phyloP scores from a whole-genome alignment of 2,113 vertebrate genomes.

The Hippocampus guttulatus region DNA sequence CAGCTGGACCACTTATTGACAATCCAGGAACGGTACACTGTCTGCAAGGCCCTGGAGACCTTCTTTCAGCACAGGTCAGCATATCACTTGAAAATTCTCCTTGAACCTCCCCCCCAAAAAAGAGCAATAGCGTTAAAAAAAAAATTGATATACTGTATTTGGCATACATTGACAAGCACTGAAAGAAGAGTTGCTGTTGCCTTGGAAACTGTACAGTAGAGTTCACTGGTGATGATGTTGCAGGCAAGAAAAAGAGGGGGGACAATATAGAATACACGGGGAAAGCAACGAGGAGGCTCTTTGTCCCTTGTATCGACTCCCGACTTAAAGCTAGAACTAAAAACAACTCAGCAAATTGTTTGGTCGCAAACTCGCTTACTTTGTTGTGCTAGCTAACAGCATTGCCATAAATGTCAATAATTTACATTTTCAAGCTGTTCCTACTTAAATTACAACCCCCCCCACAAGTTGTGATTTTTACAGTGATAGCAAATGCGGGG shows the following conservation, averaged over 20 bases:
- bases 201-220: constrained; percentile 30
- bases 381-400: too few species aligned
- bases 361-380: too few species aligned
- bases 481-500: too few species aligned
- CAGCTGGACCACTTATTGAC: constrained; percentile 96
- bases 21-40: constrained; percentile 83
- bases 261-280: background rate
- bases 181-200: constrained; percentile 27
- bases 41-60: constrained; percentile 90
- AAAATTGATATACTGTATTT: background rate
- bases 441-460: too few species aligned
- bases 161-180: background rate
- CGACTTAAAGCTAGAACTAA: too few species aligned
- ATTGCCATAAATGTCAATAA: too few species aligned
- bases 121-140: background rate
- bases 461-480: too few species aligned
- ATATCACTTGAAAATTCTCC: background rate
- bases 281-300: constrained; percentile 1
- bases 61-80: constrained; percentile 97
- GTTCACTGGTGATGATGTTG: constrained; percentile 4
- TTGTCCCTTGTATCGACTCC: background rate
- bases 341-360: too few species aligned
- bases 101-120: background rate
- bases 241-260: constrained; percentile 1
- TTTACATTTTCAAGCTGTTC: too few species aligned